Conservation (phyloP, 2,797 vertebrate species). For the Alca torda region DNA sequence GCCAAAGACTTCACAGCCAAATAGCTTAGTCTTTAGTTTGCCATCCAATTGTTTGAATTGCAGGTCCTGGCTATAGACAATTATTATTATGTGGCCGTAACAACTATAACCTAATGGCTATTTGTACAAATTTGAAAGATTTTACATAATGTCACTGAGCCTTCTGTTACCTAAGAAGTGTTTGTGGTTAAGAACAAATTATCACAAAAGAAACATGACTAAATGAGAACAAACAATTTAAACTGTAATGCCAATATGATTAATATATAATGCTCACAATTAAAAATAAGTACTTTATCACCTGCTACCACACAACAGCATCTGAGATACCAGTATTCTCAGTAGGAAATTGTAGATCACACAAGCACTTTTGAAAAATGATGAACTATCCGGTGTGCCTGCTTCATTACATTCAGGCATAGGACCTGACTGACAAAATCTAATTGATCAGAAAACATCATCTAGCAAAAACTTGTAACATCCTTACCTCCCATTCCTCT, state of each 20-base stretch:
- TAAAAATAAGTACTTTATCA: background rate
- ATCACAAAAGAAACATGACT: background rate
- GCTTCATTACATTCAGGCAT: background rate
- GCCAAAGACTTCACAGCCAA: background rate
- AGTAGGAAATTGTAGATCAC: background rate
- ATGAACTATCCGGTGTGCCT: background rate
- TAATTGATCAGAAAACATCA: background rate
- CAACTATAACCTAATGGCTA: background rate
- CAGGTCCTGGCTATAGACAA: background rate
- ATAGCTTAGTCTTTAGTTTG: background rate
- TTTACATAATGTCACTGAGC: background rate
- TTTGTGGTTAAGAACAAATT: background rate
- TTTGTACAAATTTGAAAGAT: background rate
- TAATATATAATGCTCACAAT: background rate
- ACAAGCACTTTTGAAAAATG: background rate
- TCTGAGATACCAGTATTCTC: background rate
- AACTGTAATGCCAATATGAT: background rate
- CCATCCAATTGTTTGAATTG: background rate
- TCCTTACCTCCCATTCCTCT: conserved; percentile 87
- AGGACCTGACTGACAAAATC: background rate
- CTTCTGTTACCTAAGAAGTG: background rate
- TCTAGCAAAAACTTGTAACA: background rate
- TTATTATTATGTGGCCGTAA: background rate
- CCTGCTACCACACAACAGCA: background rate
- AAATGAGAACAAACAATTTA: background rate